Base-by-base conservation (phyloP, 2,888 invertebrate genomes). In the Lithodes maja region DNA sequence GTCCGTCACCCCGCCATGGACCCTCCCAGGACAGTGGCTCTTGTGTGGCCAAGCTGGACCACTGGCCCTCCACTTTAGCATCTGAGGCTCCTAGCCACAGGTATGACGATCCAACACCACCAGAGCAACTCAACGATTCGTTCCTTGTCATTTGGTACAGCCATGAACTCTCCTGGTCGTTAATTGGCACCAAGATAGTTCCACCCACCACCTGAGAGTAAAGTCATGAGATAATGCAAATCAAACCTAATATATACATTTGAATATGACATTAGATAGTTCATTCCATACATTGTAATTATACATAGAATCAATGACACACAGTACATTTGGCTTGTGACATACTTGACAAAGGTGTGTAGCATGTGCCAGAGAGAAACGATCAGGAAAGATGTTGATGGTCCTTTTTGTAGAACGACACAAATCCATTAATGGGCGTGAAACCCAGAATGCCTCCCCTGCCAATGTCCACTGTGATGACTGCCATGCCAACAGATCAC, bases 31-130 rank as follows among this genome's bases (percentile, higher is more conserved):
- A 9, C 50, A 89, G 9, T n/a, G 89, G 55, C 7, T 33, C 12
- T 17, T 54, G 53, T 2, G 82, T 78, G 2, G 17, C 68, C 68
- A 77, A n/a, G 77, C 54, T 81, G 1, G 71, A 61, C 89, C 89
- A 89, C 12, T 77, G 12, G 5, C 77, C 69, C 54, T 89, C 89
- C 55, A 77, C 53, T n/a, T 55, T 50, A 9, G 69, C 53, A 84
- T 91, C 91, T 50, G 82, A 52, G 1, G 91, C 91, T n/a, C 91
- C 91, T 5, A 91, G 83, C 91, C 91, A 91, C 78, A 91, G 71
- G 84, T 90, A 91, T 3, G 78, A 82, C 5, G 86, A 53, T 1
- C 91, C 91, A 9, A 78, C 50, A 52, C 90, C 88, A 5, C 85
- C 86, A 3, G 91, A 90, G 79, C 91, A 91, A 54, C 82, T 79